Evolutionary conservation across 2,797 vertebrate species (phyloP).

Genomic region (Peromyscus attwateri): DNA sequence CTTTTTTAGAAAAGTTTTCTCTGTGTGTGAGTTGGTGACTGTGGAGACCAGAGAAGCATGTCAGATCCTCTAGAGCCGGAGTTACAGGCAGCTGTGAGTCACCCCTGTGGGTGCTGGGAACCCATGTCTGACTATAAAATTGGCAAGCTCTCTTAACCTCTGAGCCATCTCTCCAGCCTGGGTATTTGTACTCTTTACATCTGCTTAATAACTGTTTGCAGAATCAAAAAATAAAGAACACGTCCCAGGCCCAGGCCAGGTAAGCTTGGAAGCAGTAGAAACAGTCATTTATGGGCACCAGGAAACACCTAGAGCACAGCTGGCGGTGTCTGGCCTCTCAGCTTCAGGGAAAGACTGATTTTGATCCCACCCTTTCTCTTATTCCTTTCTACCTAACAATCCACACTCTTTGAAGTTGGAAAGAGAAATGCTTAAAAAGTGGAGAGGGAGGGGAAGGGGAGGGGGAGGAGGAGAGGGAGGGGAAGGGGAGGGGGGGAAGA

Average conservation of each 20-base stretch:
- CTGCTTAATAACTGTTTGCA: conserved; percentile 35
- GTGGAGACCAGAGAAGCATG: not conserved
- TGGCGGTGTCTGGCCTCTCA: not conserved
- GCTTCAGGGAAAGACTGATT: conserved; percentile 26
- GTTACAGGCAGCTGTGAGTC: not conserved
- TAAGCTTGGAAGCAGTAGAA: not conserved
- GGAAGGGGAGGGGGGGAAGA: not conserved
- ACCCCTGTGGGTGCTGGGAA: not conserved
- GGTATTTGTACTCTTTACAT: not conserved
- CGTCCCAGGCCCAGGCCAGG: not conserved
- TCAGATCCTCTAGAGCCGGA: not conserved
- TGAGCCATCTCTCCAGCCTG: not conserved
- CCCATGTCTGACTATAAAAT: not conserved
- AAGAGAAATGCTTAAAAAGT: conserved; percentile 38
- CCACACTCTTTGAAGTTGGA: conserved; percentile 7
- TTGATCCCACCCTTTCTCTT: not conserved
- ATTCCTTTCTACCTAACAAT: conserved; percentile 30
- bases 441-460: too few relatives aligned
- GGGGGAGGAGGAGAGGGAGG: not conserved
- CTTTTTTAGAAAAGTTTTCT: not conserved
- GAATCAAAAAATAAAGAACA: conserved; percentile 27
- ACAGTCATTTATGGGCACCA: not conserved
- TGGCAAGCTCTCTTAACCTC: not conserved
- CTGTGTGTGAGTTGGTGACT: not conserved
- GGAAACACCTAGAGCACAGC: not conserved